A percentile compares a stretch with the other conserved stretches of the same genome.
phyloP scores from a whole-genome alignment of 2,888 invertebrate genomes.

The Callyntrura sp. region DNA sequence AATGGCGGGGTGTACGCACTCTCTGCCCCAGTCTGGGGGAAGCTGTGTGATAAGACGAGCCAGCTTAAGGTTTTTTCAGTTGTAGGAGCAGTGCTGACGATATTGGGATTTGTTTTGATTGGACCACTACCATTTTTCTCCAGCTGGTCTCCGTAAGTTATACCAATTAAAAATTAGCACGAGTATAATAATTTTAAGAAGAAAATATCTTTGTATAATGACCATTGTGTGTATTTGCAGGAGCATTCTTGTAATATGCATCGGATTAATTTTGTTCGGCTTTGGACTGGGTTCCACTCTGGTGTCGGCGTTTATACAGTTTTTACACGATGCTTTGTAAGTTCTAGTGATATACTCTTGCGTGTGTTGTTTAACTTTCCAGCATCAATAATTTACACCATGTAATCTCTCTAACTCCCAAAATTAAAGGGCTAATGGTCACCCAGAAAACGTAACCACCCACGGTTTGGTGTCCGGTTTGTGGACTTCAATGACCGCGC shows the following conservation, averaged over 20 bases:
- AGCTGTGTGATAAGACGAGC: slow-evolving; percentile 90
- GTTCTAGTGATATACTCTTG: slow-evolving; percentile 84
- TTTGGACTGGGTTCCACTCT: slow-evolving; percentile 93
- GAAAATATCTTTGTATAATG: too few relatives aligned
- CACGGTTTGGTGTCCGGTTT: slow-evolving; percentile 96
- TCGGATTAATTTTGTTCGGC: slow-evolving; percentile 92
- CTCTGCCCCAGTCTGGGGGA: slow-evolving; percentile 93
- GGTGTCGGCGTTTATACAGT: slow-evolving; percentile 94
- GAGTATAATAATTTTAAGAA: too few relatives aligned
- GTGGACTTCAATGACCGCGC: slow-evolving; percentile 95
- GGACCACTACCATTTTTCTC: slow-evolving; percentile 93
- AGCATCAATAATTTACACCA: background rate
- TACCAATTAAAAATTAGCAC: background rate
- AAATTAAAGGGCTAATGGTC: slow-evolving; percentile 89
- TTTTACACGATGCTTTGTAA: slow-evolving; percentile 93
- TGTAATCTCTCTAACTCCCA: background rate
- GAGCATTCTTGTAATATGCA: slow-evolving; percentile 86
- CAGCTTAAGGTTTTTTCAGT: slow-evolving; percentile 90
- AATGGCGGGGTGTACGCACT: slow-evolving; percentile 93
- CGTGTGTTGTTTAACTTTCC: background rate
- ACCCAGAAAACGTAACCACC: slow-evolving; percentile 94
- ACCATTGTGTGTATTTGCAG: slow-evolving; percentile 85
- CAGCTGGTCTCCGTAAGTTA: slow-evolving; percentile 86
- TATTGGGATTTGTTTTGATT: slow-evolving; percentile 90
- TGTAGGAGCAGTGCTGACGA: slow-evolving; percentile 89